Evolutionary conservation across 2,888 invertebrate genomes (phyloP), one percentile per base, ranked within the genome.

Genomic region (Chirona hameri): DNA sequence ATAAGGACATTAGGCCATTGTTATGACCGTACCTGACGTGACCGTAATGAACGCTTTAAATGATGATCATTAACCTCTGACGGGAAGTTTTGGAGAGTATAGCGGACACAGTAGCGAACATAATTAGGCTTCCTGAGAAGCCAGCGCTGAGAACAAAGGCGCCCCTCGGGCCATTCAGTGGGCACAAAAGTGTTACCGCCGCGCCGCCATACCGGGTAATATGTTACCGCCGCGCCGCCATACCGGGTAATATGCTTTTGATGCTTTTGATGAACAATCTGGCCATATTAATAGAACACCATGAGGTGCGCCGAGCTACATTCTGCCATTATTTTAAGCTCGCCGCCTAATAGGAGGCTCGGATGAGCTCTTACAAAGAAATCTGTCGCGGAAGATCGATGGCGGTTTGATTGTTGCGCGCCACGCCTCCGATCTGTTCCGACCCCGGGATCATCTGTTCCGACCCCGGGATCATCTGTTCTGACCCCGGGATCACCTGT

Each of bases 211-310:
- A 24, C 46, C 46, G 76, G 24, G 39, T 76, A 76, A 76, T 46
- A 76, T 46, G 46, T 76, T 76, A 39, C 39, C 76, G 46, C 46
- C 10, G 12, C 18, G 24, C 24, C 18, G 0, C 12, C n/a, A 24
- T 46, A 24, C 46, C 46, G 76, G 24, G 39, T 76, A 76, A 76
- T 46, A 76, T 46, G n/a, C n/a, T n/a, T n/a, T n/a, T n/a, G n/a
- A n/a, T n/a, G 76, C 18, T 76, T 76, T 76, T 76, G 76, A 76
- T 76, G 76, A 76, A 76, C 76, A 76, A 76, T 76, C 46, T 76
- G 39, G 39, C 39, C 76, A 46, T 39, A 76, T 76, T 76, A 76
- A 46, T 46, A 24, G 76, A 76, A 9, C 46, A 10, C 46, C 76
- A 46, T 76, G 24, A 76, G 76, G 39, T 76, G 46, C 76, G 18